Percentiles rank a stretch among this genome's conserved stretches.
Conservation (phyloP, 2,797 vertebrate species). For the Cuniculus paca region DNA sequence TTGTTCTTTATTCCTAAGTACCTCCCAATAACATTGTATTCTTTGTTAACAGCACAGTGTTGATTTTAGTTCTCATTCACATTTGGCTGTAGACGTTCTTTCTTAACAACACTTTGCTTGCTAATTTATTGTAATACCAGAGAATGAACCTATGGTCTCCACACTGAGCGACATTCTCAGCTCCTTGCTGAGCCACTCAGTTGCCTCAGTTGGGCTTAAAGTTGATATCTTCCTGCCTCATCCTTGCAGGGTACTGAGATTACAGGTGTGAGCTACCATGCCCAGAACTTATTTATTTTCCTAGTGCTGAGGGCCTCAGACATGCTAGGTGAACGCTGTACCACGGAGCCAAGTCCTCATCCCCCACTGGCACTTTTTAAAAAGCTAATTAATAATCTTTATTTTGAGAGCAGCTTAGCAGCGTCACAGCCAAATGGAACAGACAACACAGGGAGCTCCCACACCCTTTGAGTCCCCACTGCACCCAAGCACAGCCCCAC, state of each 20-base stretch:
- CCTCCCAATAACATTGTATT: conserved; percentile 80
- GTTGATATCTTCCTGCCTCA: not conserved
- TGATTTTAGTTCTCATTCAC: conserved; percentile 67
- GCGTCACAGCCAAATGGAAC: not conserved
- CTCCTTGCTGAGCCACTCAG: not conserved
- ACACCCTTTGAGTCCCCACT: fast-evolving
- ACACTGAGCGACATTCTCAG: not conserved
- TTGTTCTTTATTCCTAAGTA: conserved; percentile 79
- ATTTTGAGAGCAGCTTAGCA: conserved; percentile 43
- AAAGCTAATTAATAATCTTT: conserved; percentile 49
- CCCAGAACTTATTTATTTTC: not conserved
- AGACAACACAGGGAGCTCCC: not conserved
- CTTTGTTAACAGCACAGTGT: conserved; percentile 64
- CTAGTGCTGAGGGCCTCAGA: not conserved
- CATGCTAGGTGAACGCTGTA: not conserved
- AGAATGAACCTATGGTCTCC: not conserved
- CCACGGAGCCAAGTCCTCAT: not conserved
- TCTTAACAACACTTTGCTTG: not conserved
- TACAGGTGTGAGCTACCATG: not conserved
- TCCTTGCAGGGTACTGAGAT: not conserved
- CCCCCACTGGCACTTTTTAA: not conserved
- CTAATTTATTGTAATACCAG: not conserved
- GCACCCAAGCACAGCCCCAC: not conserved
- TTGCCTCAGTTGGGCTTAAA: not conserved
- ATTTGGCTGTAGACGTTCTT: conserved; percentile 70